A percentile compares a stretch with the other conserved stretches of the same genome.
Evolutionary conservation across 1,140 invertebrate species (phyloP).

Genomic region (Zaprionus vittiger): DNA sequence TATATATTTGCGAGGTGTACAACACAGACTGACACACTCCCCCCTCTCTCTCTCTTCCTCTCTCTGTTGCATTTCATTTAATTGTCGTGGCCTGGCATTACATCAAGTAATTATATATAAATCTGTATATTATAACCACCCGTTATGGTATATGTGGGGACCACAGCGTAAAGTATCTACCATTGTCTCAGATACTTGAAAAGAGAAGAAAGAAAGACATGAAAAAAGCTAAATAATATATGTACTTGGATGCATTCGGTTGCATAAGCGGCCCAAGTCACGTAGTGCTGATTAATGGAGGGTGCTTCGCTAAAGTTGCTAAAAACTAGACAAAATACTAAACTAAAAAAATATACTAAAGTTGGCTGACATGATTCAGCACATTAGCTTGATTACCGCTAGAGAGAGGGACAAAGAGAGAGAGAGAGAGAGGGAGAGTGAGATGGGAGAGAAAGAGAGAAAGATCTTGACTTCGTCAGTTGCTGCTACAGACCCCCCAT

Average conservation of each 20-base stretch:
- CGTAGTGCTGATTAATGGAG: conserved; percentile 22
- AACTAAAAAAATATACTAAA: not conserved
- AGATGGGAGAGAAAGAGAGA: not conserved
- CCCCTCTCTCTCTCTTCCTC: not conserved
- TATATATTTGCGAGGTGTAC: too few species aligned
- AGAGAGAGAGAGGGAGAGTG: not conserved
- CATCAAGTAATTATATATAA: not conserved
- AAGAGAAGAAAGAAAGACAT: not conserved
- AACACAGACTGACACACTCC: too few species aligned
- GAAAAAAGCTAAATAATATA: conserved; percentile 17
- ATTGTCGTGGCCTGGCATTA: not conserved
- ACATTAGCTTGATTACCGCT: not conserved
- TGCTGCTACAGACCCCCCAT: not conserved
- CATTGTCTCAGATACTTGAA: conserved; percentile 9
- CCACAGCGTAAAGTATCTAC: not conserved
- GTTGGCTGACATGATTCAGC: not conserved
- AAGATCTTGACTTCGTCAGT: not conserved
- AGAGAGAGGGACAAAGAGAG: not conserved
- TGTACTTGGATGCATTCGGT: conserved; percentile 34
- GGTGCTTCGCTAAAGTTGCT: conserved; percentile 13
- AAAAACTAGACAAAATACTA: not conserved
- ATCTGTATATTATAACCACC: not conserved
- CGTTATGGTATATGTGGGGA: not conserved
- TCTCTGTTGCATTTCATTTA: not conserved
- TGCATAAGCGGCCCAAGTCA: conserved; percentile 28